These are phyloP conservation scores for Unio delphinus DNA, from an alignment of 2,888 invertebrate species.

Conservation along the genomic window DNA sequence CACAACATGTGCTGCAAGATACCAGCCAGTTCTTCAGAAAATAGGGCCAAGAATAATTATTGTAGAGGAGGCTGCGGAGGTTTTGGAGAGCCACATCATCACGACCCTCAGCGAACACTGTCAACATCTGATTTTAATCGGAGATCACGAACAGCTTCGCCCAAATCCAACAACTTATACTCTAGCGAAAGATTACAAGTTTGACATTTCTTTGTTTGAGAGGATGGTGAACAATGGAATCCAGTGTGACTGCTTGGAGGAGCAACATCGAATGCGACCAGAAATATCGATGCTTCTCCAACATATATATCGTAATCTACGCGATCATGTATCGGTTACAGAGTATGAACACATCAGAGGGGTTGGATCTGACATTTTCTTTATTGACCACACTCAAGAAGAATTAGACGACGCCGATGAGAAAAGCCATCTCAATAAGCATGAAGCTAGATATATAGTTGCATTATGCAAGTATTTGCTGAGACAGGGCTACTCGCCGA, in stretches of 20 bases:
- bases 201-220: slow-evolving; percentile 87
- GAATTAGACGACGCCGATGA: slow-evolving; percentile 57
- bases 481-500: slow-evolving; percentile 56
- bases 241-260: slow-evolving; percentile 76
- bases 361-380: slow-evolving; percentile 52
- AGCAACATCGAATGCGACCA: slow-evolving; percentile 75
- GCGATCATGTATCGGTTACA: slow-evolving; percentile 52
- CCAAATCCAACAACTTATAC: slow-evolving; percentile 82
- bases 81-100: slow-evolving; percentile 79
- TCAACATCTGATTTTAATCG: slow-evolving; percentile 87
- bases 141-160: slow-evolving; percentile 85
- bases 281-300: slow-evolving; percentile 61
- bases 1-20: slow-evolving; percentile 63
- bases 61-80: slow-evolving; percentile 92
- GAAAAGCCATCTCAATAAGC: slow-evolving; percentile 53
- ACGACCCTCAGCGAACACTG: slow-evolving; percentile 82
- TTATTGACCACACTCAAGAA: slow-evolving; percentile 53
- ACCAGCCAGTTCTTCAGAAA: slow-evolving; percentile 46
- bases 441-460: slow-evolving; percentile 60
- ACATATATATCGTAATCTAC: slow-evolving; percentile 40
- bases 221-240: slow-evolving; percentile 81
- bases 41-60: slow-evolving; percentile 71
- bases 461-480: slow-evolving; percentile 57
- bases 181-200: slow-evolving; percentile 78
- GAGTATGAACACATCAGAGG: slow-evolving; percentile 51